phyloP scores from a whole-genome alignment of 2,888 invertebrate species.

The Quadriops clusia region DNA sequence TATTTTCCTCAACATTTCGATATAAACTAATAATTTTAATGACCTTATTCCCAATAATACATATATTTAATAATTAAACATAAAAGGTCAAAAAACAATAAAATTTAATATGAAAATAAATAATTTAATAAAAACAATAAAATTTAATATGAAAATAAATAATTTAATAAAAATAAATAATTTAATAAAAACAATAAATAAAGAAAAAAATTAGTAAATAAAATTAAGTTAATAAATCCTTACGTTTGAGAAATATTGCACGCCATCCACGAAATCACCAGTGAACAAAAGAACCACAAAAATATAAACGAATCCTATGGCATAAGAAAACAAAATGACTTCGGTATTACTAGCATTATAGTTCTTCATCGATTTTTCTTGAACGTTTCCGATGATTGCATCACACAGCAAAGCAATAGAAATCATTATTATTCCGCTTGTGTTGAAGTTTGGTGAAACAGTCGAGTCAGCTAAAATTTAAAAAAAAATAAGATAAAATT shows the following conservation, averaged over 20 bases:
- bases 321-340: conserved; percentile 86
- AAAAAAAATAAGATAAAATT: conserved; percentile 6
- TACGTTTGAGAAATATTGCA: conserved; percentile 67
- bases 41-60: no score
- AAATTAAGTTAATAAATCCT: conserved; percentile 18
- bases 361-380: conserved; percentile 87
- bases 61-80: no score
- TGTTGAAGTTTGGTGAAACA: conserved; percentile 61
- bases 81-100: no score
- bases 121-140: no score
- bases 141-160: no score
- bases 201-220: conserved; percentile 5
- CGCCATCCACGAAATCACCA: conserved; percentile 64
- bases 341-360: conserved; percentile 77
- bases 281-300: conserved; percentile 56
- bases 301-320: conserved; percentile 75
- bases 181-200: conserved; percentile 7
- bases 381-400: conserved; percentile 92
- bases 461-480: conserved; percentile 54
- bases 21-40: no score
- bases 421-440: conserved; percentile 61
- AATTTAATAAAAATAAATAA: neutral
- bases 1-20: no score
- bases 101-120: no score
- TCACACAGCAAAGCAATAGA: conserved; percentile 83